Evolutionary conservation across 2,888 invertebrate species (phyloP), one percentile per base, ranked within the genome.

Genomic region (Chymomyza caudatula): DNA sequence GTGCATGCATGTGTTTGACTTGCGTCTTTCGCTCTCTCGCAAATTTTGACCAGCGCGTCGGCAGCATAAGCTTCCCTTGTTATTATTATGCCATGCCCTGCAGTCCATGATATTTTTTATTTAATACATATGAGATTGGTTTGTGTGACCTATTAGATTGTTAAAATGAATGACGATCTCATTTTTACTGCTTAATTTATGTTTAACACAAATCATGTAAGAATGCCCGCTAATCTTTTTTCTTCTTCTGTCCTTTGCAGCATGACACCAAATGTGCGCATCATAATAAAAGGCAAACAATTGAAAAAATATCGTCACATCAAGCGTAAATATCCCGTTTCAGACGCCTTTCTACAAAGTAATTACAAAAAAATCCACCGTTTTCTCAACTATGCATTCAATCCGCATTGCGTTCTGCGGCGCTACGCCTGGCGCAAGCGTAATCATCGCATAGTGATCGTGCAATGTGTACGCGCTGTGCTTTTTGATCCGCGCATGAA

Each of bases 261-360:
- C 53, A 81, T 81, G 80, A 51, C 42, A 23, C 65, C 22, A 42
- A 70, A 78, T 23, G 53, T 82, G 63, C 80, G 69, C 5, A 78
- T 82, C 2, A 51, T 68, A 60, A 25, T 88, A 0, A 76, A 74
- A 8, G 71, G 77, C 54, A 79, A 73, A 47, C 70, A 85, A 56
- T 61, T 81, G 60, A 73, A 63, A 2, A 79, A 78, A 70, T 89
- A 82, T 65, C 72, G 63, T 0, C 71, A 73, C 4, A 64, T 88
- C 1, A 79, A 81, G 49, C 79, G 81, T 2, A 89, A 86, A 68
- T 88, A 86, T 71, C 86, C 87, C 8, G 89, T 90, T 8, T 86
- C 88, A 0, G 22, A 68, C 2, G 63, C 71, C 2, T 88, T 88
- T 58, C 67, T 89, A 2, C 68, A 73, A 1, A 69, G 70, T 2